Evolutionary conservation across 2,797 vertebrate species (phyloP).

Genomic region (Scolopax rusticola): DNA sequence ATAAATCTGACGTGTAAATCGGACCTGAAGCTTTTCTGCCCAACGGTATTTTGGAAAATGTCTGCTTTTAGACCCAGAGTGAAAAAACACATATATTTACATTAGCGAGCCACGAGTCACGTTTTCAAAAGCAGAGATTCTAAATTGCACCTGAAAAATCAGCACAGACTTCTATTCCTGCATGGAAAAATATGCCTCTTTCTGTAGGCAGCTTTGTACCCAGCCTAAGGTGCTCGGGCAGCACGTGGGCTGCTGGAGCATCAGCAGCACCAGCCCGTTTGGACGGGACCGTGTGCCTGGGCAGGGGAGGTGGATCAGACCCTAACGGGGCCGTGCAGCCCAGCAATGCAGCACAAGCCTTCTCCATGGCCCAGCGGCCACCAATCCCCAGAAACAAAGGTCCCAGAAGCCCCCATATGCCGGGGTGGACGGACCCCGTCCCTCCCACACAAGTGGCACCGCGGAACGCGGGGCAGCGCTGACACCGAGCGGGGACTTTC

Average conservation of each 20-base stretch:
- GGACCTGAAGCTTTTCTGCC: background rate
- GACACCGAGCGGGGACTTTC: background rate
- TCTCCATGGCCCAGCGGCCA: background rate
- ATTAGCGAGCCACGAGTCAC: fast-evolving
- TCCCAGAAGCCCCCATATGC: fast-evolving
- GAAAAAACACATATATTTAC: background rate
- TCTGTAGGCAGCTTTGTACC: background rate
- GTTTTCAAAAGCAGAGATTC: background rate
- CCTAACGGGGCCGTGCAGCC: background rate
- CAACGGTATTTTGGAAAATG: background rate
- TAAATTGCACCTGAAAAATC: background rate
- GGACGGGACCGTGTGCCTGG: background rate
- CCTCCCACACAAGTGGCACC: fast-evolving
- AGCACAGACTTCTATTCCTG: background rate
- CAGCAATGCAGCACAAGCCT: background rate
- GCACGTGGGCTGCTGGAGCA: background rate
- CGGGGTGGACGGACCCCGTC: fast-evolving
- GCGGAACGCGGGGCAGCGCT: fast-evolving
- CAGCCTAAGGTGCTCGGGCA: background rate
- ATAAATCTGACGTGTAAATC: background rate
- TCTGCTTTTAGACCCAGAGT: background rate
- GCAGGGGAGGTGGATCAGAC: background rate
- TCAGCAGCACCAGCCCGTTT: background rate
- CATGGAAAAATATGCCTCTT: fast-evolving
- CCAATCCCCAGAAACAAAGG: background rate